A percentile compares a stretch with the other conserved stretches of the same genome.
Conservation (phyloP, 2,888 invertebrate genomes). For the Nineta flava region DNA sequence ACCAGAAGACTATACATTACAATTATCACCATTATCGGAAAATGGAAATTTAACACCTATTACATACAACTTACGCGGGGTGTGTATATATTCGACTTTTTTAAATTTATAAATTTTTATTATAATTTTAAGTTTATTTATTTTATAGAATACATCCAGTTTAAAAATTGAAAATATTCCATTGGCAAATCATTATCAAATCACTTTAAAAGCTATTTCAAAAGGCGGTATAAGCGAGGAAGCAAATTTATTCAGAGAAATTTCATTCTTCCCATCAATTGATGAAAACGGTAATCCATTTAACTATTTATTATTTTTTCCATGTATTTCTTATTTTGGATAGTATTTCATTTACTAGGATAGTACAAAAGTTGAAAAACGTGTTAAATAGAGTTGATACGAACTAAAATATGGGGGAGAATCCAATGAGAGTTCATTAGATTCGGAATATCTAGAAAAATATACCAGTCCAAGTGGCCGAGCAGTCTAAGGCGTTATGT, state of each 20-base stretch:
- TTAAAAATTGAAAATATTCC: not conserved
- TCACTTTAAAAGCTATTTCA: not conserved
- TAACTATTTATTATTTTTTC: no score
- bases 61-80: not conserved
- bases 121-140: not conserved
- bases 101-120: not conserved
- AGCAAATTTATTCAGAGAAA: not conserved
- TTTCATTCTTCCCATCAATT: not conserved
- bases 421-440: no score
- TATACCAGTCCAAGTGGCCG: no score
- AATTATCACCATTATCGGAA: not conserved
- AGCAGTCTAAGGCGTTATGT: no score
- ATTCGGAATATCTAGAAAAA: no score
- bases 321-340: no score
- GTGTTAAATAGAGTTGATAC: no score
- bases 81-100: not conserved
- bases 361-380: no score
- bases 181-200: not conserved
- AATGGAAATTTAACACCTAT: not conserved
- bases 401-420: no score
- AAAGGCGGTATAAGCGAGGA: not conserved
- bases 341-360: no score
- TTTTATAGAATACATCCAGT: slow-evolving; percentile 6
- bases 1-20: not conserved
- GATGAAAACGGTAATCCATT: no score